Conservation (phyloP, 1,140 invertebrate species). For the Leptinotarsa texana region DNA sequence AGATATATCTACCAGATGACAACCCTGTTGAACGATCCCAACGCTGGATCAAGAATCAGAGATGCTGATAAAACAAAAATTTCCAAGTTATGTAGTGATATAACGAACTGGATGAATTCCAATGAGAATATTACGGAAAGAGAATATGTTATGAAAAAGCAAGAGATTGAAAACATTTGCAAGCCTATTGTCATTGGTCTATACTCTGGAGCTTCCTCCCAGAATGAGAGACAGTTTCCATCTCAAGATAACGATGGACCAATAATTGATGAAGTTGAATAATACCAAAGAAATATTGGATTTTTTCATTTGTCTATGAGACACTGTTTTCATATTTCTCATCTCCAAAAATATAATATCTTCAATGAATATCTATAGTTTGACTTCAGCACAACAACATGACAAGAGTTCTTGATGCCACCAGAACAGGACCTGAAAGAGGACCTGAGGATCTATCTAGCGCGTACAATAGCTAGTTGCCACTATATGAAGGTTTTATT, state of each 20-base stretch:
- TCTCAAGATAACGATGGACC: conserved; percentile 62
- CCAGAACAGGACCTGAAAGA: no score
- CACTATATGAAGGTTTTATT: no score
- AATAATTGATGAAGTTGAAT: conserved; percentile 74
- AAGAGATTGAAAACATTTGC: conserved; percentile 61
- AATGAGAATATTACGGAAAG: conserved; percentile 65
- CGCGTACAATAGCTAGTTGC: no score
- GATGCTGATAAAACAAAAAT: conserved; percentile 55
- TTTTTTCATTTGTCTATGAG: no score
- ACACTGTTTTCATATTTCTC: no score
- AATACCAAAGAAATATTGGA: conserved; percentile 40
- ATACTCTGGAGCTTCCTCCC: conserved; percentile 46
- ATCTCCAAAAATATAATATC: no score
- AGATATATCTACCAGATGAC: conserved; percentile 73
- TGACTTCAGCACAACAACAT: no score
- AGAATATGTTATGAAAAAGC: conserved; percentile 63
- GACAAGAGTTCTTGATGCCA: no score
- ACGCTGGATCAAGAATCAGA: conserved; percentile 49
- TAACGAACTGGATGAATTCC: conserved; percentile 66
- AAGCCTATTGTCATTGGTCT: conserved; percentile 59
- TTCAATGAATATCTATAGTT: no score
- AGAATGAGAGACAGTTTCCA: conserved; percentile 49
- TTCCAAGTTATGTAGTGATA: conserved; percentile 59
- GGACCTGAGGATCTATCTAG: no score
- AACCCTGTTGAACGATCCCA: conserved; percentile 56